Percentiles rank a stretch among this genome's conserved stretches.
Evolutionary conservation across 2,113 vertebrate genomes (phyloP).

Genomic region (Trichechus manatus): DNA sequence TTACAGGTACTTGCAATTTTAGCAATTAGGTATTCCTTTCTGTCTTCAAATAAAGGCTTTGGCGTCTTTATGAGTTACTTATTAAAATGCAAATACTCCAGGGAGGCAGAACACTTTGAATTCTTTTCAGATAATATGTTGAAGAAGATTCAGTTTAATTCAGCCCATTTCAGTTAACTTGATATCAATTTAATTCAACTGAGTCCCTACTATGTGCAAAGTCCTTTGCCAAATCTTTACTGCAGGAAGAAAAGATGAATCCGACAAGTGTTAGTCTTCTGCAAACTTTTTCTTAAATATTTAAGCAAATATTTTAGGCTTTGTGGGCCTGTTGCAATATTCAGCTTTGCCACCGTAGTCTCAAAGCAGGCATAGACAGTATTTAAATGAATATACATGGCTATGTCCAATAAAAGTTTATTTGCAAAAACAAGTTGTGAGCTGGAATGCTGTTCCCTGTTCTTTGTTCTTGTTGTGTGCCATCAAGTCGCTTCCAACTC

Average conservation of each 20-base stretch:
- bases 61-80: conserved; percentile 67
- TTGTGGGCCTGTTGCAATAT: background rate
- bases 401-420: background rate
- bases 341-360: background rate
- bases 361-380: background rate
- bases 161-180: conserved; percentile 31
- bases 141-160: conserved; percentile 43
- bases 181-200: background rate
- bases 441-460: background rate
- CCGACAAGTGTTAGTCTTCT: background rate
- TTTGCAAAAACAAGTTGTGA: background rate
- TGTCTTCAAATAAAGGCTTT: conserved; percentile 69
- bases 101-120: conserved; percentile 46
- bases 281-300: background rate
- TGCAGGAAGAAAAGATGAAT: background rate
- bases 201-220: conserved; percentile 41
- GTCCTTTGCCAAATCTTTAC: background rate
- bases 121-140: conserved; percentile 55
- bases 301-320: background rate
- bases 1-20: conserved; percentile 61
- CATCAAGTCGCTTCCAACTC: background rate
- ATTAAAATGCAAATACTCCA: conserved; percentile 73
- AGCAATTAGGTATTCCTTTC: conserved; percentile 69
- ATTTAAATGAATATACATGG: background rate
- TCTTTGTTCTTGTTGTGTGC: background rate